Evolutionary conservation across 2,888 invertebrate genomes (phyloP).

Genomic region (Gandaritis pyraliata): DNA sequence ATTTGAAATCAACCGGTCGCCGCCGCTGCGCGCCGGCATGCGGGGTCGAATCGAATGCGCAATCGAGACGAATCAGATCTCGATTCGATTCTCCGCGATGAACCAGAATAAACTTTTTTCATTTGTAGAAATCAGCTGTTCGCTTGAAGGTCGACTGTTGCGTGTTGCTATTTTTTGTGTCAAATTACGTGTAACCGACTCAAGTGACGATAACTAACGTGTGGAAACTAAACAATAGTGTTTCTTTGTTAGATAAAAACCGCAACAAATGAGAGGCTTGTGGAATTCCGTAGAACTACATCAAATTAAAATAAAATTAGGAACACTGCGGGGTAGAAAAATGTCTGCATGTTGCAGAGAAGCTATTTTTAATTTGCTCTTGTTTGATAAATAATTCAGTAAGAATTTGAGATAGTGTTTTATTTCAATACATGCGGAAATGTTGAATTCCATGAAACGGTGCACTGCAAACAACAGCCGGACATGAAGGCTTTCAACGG

Average conservation of each 20-base stretch:
- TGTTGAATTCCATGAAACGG: neutral
- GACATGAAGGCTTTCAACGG: neutral
- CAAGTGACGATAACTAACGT: conserved; percentile 46
- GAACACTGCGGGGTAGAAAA: neutral
- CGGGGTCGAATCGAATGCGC: conserved; percentile 44
- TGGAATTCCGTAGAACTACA: conserved; percentile 12
- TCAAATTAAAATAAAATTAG: conserved; percentile 19
- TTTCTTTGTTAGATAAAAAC: conserved; percentile 31
- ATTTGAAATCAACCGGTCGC: conserved; percentile 59
- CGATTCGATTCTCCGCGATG: conserved; percentile 28
- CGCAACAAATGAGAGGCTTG: conserved; percentile 25
- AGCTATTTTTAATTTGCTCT: too few species aligned
- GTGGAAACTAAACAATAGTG: conserved; percentile 41
- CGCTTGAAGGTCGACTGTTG: conserved; percentile 48
- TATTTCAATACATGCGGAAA: conserved; percentile 1
- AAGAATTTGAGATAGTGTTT: neutral
- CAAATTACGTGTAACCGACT: conserved; percentile 38
- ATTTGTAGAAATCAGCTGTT: conserved; percentile 65
- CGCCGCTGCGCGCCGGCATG: conserved; percentile 24
- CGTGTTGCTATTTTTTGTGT: conserved; percentile 52
- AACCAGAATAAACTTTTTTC: conserved; percentile 44
- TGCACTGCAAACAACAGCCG: neutral
- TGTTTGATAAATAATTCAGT: too few species aligned
- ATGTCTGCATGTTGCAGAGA: too few species aligned
- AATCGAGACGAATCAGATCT: conserved; percentile 55